phyloP scores from a whole-genome alignment of 2,888 invertebrate species.

The Lasius fuliginosus region DNA sequence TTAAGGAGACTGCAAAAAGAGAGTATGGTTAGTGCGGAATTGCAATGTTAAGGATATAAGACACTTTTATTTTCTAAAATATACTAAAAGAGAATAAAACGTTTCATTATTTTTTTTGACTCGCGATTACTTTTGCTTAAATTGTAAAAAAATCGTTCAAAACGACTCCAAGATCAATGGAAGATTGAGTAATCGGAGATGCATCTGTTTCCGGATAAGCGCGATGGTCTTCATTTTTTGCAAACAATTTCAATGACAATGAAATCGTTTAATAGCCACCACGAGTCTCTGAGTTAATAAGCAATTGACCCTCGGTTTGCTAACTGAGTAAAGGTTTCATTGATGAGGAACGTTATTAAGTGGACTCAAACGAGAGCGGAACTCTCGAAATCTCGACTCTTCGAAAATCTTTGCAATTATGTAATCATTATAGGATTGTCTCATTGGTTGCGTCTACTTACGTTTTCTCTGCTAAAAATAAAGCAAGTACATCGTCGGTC shows the following conservation, averaged over 20 bases:
- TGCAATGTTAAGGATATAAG: background rate
- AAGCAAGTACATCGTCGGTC: background rate
- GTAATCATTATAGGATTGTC: background rate
- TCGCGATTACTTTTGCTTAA: background rate
- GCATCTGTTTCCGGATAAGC: background rate
- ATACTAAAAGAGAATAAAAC: background rate
- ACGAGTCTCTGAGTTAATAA: conserved; percentile 82
- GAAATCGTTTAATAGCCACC: conserved; percentile 76
- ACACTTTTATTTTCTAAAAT: background rate
- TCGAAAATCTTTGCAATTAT: conserved; percentile 30
- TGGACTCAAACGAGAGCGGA: conserved; percentile 6
- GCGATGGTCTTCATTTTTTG: conserved; percentile 40
- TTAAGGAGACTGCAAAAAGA: background rate
- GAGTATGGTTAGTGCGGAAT: background rate
- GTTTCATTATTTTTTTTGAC: background rate
- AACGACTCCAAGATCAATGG: background rate
- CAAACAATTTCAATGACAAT: conserved; percentile 71
- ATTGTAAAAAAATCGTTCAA: background rate
- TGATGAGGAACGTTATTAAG: conserved; percentile 55
- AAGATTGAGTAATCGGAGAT: background rate
- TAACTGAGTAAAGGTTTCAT: conserved; percentile 79
- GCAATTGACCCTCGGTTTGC: conserved; percentile 84
- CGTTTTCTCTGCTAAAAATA: background rate
- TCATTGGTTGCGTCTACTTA: background rate
- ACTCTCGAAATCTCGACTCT: conserved; percentile 32